Conservation (phyloP, 1,140 invertebrate species). For the Cotesia chilonis region DNA sequence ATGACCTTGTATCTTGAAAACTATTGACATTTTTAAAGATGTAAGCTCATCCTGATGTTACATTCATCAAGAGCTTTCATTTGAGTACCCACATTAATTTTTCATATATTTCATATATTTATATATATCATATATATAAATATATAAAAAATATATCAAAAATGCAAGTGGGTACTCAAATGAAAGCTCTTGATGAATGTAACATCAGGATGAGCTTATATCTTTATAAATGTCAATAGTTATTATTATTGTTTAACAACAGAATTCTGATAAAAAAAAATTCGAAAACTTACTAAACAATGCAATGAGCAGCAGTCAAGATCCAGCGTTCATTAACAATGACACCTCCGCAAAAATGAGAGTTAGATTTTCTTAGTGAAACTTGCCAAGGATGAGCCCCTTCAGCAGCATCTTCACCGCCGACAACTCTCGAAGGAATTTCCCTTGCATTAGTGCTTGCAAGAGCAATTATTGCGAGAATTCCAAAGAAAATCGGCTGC, state of each 20-base stretch:
- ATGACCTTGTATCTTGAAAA: no score
- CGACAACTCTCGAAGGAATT: conserved; percentile 42
- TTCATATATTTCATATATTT: no score
- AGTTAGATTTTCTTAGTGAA: conserved; percentile 56
- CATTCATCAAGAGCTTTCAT: no score
- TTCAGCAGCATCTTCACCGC: conserved; percentile 45
- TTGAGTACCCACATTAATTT: no score
- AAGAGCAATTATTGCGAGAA: background rate
- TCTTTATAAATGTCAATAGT: no score
- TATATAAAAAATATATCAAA: no score
- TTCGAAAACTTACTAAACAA: conserved; percentile 37
- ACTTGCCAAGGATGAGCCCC: conserved; percentile 63
- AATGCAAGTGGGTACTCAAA: no score
- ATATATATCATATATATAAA: no score
- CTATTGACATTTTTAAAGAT: no score
- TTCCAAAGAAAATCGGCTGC: background rate
- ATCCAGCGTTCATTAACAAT: conserved; percentile 64
- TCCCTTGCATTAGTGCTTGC: background rate
- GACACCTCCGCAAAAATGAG: conserved; percentile 66
- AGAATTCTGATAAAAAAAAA: background rate
- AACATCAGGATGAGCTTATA: no score
- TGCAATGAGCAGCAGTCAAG: conserved; percentile 68
- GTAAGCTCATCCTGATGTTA: no score
- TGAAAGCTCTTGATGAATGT: no score
- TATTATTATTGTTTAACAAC: background rate